Evolutionary conservation across 2,113 vertebrate genomes (phyloP), one percentile per base, ranked within the genome.

Genomic region (Morone saxatilis): DNA sequence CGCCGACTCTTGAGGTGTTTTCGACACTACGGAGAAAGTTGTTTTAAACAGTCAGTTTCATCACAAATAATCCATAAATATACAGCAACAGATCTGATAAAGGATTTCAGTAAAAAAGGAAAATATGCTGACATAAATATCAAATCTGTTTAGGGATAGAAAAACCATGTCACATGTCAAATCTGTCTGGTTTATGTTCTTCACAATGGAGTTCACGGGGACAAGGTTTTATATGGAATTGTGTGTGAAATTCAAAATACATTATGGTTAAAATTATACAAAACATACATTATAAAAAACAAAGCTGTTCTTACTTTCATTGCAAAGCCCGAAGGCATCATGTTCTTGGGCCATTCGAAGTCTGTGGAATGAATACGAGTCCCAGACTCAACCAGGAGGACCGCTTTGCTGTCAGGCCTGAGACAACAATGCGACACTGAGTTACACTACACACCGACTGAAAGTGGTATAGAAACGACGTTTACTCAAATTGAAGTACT

Each of bases 321-420:
- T 5, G 98, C 97, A 94, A 99, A 99, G 82, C 98, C 94, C 0
- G 98, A 99, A 0, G 98, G 98, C 98, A 99, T 99, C 93, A 97
- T 91, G 90, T 99, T 99, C 89, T 99, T 99, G 0, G 98, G 98
- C 98, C 98, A 99, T 86, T 99, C 98, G 3, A 99, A 99, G 89
- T 99, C 98, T 0, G 98, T 99, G 0, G 96, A 94, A 93, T 99
- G 98, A 78, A 99, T 96, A 53, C 98, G 95, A 45, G 97, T 98
- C 0, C 98, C 98, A 0, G 98, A 99, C 59, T 99, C 98, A 9
- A 99, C 90, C 87, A 99, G 95, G 80, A 99, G 94, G 0, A 98
- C 94, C 68, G 96, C 97, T 94, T 99, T 99, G 86, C 93, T 95
- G 87, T 99, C 98, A 0, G 98, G 98, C 83, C 98, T 99, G 87